These are phyloP conservation scores for Eugnorisma glareosa DNA, from an alignment of 2,888 invertebrate genomes.

Conservation along the genomic window DNA sequence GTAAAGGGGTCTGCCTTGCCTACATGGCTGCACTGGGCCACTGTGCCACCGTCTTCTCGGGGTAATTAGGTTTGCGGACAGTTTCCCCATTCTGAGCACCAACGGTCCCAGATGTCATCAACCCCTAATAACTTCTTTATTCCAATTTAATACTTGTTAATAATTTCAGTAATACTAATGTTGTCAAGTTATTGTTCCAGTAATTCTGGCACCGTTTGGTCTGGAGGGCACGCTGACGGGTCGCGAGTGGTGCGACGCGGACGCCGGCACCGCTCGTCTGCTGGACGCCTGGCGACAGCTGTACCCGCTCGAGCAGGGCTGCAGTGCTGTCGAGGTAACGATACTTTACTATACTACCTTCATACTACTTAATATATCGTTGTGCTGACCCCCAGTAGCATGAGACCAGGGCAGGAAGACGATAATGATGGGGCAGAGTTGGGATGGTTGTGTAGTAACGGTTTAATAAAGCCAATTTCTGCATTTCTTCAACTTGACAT, in stretches of 20 bases:
- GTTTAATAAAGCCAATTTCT: neutral
- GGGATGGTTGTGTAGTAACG: neutral
- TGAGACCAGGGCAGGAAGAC: neutral
- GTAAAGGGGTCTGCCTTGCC: neutral
- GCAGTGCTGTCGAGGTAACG: constrained; percentile 90
- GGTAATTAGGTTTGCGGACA: neutral
- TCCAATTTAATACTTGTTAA: neutral
- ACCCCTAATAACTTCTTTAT: neutral
- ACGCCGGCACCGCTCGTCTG: constrained; percentile 94
- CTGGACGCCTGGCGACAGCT: constrained; percentile 98
- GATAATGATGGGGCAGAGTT: no score
- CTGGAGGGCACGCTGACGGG: constrained; percentile 98
- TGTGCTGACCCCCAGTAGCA: neutral
- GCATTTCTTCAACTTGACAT: neutral
- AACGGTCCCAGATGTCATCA: neutral
- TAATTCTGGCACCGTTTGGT: constrained; percentile 98
- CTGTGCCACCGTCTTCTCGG: neutral
- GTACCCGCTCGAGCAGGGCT: constrained; percentile 94
- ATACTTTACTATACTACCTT: neutral
- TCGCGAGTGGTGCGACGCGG: constrained; percentile 93
- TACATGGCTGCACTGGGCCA: neutral
- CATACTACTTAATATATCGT: no score
- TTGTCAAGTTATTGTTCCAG: constrained; percentile 84
- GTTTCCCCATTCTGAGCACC: neutral
- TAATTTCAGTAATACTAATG: neutral